Conservation (phyloP, 2,797 vertebrate species). For the Mycteria americana region DNA sequence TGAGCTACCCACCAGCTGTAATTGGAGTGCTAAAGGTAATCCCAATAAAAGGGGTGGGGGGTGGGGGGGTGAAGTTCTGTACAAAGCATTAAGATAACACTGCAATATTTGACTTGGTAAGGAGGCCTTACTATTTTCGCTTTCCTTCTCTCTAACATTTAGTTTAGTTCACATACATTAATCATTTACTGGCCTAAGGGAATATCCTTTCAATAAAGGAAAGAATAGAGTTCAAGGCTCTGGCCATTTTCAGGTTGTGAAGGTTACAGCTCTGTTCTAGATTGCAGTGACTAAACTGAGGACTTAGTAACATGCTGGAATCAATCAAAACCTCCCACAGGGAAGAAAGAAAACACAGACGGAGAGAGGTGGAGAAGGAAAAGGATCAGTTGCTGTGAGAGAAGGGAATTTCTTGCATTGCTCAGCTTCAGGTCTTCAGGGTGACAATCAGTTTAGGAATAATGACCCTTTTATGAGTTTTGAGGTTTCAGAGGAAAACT, state of each 20-base stretch:
- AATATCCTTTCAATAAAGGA: not conserved
- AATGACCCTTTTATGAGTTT: not conserved
- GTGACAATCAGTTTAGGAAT: not conserved
- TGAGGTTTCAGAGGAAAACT: not conserved
- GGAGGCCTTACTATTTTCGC: not conserved
- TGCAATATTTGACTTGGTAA: not conserved
- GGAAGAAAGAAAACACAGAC: not conserved
- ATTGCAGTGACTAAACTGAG: not conserved
- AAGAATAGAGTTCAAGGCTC: not conserved
- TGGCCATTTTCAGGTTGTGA: not conserved
- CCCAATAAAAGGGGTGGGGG: not conserved
- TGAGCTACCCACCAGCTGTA: constrained; percentile 90
- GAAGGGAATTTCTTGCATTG: not conserved
- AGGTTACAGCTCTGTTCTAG: not conserved
- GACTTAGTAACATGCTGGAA: not conserved
- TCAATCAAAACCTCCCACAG: not conserved
- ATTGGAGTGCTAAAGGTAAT: constrained; percentile 92
- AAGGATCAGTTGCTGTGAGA: not conserved
- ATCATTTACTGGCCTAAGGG: not conserved
- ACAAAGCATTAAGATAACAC: not conserved
- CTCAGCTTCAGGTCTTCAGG: not conserved
- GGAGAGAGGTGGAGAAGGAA: not conserved
- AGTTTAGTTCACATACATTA: not conserved
- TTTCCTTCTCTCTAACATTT: not conserved
- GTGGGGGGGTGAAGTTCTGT: not conserved